Base-by-base conservation (phyloP, 2,797 vertebrate genomes). In the Acipenser oxyrinchus region DNA sequence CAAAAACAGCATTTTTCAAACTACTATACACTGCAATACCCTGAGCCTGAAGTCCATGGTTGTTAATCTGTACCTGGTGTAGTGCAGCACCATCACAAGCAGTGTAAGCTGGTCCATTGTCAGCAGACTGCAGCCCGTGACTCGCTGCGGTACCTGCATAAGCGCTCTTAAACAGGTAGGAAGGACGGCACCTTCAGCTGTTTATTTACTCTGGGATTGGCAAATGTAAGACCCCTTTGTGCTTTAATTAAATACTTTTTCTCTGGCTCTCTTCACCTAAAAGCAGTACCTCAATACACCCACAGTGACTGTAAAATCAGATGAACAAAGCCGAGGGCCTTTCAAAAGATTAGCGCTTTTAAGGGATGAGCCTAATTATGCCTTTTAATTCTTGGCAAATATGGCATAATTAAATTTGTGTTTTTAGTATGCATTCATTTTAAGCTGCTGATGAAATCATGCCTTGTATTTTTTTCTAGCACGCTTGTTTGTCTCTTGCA, bases 201-300 rank as follows among this genome's bases (percentile, higher is more conserved):
- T 70, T 68, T 73, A 64, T 73, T 66, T 73, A 49, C 55, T 66
- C 65, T 66, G 23, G 49, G 63, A 50, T 62, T 49, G 52, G 49
- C 6, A 6, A 61, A 68, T 55, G 52, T 61, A 68, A 71, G 63
- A 52, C 51, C 55, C 64, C 55, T 66, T 68, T 73, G 66, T 66
- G 18, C 50, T 49, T 65, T 68, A 73, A 73, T 73, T 66, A 70
- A 62, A 62, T 65, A 67, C 61, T 63, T 63, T 57, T 68, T 68
- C 62, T 68, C 53, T 68, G 51, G 37, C 23, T 51, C 9, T 53
- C 12, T 8, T 23, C 58, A 60, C 60, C 55, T 11, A 55, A 57
- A 66, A 66, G 63, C 13, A 63, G 15, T 15, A 15, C 65, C 51
- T 51, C 12, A 15, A 48, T 55, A 57, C 37, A 51, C 57, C 68